Base-by-base conservation (phyloP, 1,140 invertebrate species). In the Drosophila repletoides region DNA sequence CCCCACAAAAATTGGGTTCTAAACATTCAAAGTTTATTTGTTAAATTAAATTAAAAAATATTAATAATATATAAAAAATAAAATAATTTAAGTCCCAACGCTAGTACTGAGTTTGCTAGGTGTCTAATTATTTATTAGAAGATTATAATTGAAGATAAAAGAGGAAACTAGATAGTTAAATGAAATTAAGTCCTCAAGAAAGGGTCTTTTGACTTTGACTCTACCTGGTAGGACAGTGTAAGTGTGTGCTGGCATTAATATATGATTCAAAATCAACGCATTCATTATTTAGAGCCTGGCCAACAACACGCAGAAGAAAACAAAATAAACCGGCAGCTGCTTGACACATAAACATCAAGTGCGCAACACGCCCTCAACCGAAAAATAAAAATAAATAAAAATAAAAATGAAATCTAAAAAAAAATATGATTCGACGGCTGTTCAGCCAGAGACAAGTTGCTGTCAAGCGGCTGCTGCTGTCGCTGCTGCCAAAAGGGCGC, bases 311-410 rank as follows among this genome's bases (percentile, higher is more conserved):
- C n/a, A n/a, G n/a, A n/a, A 69, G 55, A 15, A 56, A 41, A 59
- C 34, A 76, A 72, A 72, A 68, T 72, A 84, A 76, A 71, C 79
- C 77, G 59, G 55, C 59, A 72, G 65, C 65, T 74, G 79, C 80
- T 79, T 84, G 79, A 84, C 79, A 84, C 74, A 86, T 86, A 84
- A 84, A 84, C 79, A 84, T 84, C 79, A 84, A 84, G 75, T 86
- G 71, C 71, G 74, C 66, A 73, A 61, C 74, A 75, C 40, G 46
- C 43, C 41, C n/a, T 60, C 28, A 28, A 46, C 48, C 26, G 26
- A 48, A 33, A 33, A 24, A 12, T 46, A 17, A 65, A 55, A 46
- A 21, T 28, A 46, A 15, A 28, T 10, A 46, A 3, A 24, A 17
- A 28, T 22, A 2, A 9, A 43, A 26, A 22, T 38, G 45, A 24